Conservation (phyloP, 2,113 vertebrate species). For the Phyllostomus hastatus region DNA sequence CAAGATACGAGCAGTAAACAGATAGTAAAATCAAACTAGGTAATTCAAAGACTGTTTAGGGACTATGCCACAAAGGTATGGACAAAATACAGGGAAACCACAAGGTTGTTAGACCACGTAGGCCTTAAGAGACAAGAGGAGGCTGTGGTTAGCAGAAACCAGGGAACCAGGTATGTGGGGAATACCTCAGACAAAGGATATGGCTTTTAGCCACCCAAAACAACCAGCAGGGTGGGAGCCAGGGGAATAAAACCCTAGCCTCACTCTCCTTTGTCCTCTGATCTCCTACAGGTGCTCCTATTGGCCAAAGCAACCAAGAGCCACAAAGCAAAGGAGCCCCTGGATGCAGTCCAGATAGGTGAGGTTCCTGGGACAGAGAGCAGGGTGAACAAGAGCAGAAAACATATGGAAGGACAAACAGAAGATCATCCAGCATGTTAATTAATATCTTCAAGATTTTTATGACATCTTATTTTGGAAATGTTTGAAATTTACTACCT, state of each 20-base stretch:
- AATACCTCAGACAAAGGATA: background rate
- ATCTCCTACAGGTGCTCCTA: background rate
- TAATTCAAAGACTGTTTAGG: background rate
- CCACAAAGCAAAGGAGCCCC: background rate
- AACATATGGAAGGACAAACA: background rate
- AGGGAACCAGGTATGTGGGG: background rate
- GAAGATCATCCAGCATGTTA: background rate
- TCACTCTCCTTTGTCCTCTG: background rate
- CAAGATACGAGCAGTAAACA: constrained; percentile 12
- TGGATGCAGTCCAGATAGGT: background rate
- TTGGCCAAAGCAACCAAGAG: background rate
- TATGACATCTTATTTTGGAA: background rate
- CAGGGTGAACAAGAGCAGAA: background rate
- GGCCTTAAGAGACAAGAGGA: background rate
- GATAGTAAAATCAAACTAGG: background rate
- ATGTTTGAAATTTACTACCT: background rate
- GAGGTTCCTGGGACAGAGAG: background rate
- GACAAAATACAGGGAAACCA: background rate
- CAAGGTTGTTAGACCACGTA: background rate
- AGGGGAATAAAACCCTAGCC: background rate
- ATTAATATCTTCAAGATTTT: background rate
- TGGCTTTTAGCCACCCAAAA: background rate
- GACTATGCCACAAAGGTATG: background rate
- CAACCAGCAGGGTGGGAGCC: background rate
- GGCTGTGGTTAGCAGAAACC: background rate